Evolutionary conservation across 2,888 invertebrate genomes (phyloP).

Genomic region (Norana najaformis): DNA sequence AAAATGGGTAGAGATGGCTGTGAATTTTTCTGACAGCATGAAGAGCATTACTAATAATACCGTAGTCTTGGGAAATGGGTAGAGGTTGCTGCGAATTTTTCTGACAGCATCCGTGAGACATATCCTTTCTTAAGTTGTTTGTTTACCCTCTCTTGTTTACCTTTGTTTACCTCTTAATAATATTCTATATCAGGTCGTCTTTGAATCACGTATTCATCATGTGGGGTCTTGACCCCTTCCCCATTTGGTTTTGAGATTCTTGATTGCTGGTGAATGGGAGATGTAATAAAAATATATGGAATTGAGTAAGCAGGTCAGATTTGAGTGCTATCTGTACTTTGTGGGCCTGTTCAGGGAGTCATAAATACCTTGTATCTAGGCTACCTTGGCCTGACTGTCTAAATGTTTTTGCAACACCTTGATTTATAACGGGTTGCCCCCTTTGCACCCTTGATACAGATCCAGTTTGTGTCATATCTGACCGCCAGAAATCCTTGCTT

Average conservation of each 20-base stretch:
- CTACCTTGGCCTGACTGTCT: not conserved
- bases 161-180: not conserved
- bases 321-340: not conserved
- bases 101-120: not conserved
- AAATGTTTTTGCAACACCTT: not conserved
- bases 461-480: not conserved
- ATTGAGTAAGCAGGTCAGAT: no score
- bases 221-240: not conserved
- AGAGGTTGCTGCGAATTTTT: not conserved
- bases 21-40: not conserved
- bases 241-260: not conserved
- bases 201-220: not conserved
- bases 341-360: not conserved
- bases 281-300: not conserved
- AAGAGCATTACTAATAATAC: not conserved
- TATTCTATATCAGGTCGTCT: not conserved
- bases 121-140: constrained; percentile 5
- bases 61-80: not conserved
- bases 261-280: not conserved
- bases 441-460: not conserved
- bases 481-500: not conserved
- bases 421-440: not conserved
- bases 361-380: no score
- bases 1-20: not conserved
- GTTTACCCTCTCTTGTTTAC: not conserved